Evolutionary conservation across 2,113 vertebrate genomes (phyloP).

Genomic region (Epinephelus lanceolatus): DNA sequence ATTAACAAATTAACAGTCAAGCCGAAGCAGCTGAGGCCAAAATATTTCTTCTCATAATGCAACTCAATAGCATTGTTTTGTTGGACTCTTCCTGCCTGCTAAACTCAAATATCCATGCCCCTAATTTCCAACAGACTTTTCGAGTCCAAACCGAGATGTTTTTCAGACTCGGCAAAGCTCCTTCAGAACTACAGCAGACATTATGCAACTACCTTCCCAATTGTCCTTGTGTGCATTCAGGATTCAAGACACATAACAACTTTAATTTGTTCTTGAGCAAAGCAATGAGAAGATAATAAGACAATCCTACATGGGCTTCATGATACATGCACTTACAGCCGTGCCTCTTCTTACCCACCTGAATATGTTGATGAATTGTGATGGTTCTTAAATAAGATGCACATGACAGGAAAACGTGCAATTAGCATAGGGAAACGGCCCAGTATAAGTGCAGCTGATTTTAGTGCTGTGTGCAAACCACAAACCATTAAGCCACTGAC

Average conservation of each 20-base stretch:
- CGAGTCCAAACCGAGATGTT: neutral
- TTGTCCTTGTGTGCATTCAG: neutral
- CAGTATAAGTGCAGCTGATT: neutral
- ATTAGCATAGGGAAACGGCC: neutral
- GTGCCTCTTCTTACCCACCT: neutral
- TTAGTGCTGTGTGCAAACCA: neutral
- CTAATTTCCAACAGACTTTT: neutral
- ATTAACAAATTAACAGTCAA: neutral
- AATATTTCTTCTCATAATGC: neutral
- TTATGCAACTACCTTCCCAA: neutral
- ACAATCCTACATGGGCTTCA: neutral
- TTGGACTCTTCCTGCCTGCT: neutral
- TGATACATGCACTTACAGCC: neutral
- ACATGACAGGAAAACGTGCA: neutral
- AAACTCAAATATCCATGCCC: neutral
- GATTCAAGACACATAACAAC: too few relatives aligned
- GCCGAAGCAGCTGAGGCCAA: neutral
- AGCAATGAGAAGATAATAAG: neutral
- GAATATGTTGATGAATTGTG: neutral
- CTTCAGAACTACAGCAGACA: neutral
- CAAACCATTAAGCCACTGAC: neutral
- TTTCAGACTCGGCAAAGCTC: neutral
- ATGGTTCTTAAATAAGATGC: neutral
- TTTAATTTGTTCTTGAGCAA: neutral
- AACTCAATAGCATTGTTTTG: conserved; percentile 1